phyloP scores from a whole-genome alignment of 2,113 vertebrate species.

The Catharus minimus region DNA sequence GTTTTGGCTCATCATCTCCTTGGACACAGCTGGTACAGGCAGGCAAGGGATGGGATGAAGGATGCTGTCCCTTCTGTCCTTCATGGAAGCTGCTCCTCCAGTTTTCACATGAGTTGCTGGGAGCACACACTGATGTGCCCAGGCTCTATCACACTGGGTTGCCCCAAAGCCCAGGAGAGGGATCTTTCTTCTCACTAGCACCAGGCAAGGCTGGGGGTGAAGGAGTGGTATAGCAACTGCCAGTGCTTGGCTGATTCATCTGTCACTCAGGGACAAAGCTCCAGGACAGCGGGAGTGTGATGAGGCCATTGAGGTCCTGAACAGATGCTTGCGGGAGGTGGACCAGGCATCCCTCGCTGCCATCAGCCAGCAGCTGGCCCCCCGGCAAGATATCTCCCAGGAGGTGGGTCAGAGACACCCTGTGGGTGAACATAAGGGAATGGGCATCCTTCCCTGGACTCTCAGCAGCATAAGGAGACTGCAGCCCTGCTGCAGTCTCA shows the following conservation, averaged over 20 bases:
- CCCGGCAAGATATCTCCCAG: slow-evolving; percentile 92
- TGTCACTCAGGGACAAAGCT: slow-evolving; percentile 88
- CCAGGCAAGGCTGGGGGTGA: rapidly evolving
- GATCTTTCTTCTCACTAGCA: rapidly evolving
- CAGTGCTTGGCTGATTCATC: background rate
- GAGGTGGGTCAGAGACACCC: slow-evolving; percentile 75
- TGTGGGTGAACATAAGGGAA: background rate
- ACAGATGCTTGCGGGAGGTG: slow-evolving; percentile 90
- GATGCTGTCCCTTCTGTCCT: background rate
- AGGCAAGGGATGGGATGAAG: background rate
- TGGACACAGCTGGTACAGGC: rapidly evolving
- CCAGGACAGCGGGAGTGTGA: slow-evolving; percentile 96
- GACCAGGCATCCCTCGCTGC: slow-evolving; percentile 95
- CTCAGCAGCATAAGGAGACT: rapidly evolving
- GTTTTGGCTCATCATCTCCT: background rate
- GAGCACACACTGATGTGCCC: rapidly evolving
- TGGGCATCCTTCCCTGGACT: rapidly evolving
- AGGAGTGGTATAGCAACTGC: background rate
- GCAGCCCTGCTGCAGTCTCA: background rate
- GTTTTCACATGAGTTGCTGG: background rate
- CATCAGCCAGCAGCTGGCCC: slow-evolving; percentile 93
- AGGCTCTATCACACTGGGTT: background rate
- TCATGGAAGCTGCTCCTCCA: background rate
- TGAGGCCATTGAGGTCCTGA: slow-evolving; percentile 90
- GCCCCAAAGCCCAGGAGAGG: rapidly evolving